phyloP scores from a whole-genome alignment of 2,113 vertebrate species.

The Bubo blakistoni region DNA sequence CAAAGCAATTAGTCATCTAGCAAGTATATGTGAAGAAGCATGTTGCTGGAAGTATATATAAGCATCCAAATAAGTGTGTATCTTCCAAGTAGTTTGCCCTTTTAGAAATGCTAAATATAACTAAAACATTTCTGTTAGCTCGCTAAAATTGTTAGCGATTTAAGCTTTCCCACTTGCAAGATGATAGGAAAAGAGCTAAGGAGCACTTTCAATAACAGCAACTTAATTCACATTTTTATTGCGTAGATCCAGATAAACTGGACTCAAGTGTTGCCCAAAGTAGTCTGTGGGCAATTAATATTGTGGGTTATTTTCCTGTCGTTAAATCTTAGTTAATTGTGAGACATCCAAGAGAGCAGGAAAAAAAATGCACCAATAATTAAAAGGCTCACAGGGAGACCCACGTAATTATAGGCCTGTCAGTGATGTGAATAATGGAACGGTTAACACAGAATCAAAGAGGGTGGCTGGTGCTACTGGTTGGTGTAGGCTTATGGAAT shows the following conservation, averaged over 20 bases:
- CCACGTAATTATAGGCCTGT: not conserved
- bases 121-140: not conserved
- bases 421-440: not conserved
- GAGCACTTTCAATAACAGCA: not conserved
- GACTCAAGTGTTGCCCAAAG: not conserved
- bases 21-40: not conserved
- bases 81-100: constrained; percentile 22
- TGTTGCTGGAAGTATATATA: not conserved
- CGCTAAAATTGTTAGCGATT: not conserved
- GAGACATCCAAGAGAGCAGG: not conserved
- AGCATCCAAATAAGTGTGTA: not conserved
- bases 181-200: not conserved
- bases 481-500: not conserved
- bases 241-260: not conserved
- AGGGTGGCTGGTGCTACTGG: not conserved
- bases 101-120: constrained; percentile 34
- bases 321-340: not conserved
- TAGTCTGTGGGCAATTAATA: not conserved
- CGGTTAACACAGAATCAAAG: not conserved
- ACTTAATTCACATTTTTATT: not conserved
- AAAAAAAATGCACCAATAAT: constrained; percentile 1
- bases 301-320: not conserved
- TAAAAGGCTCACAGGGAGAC: not conserved
- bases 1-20: not conserved
- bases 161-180: not conserved